Evolutionary conservation across 2,797 vertebrate genomes (phyloP).

Genomic region (Scolopax bukidnonensis): DNA sequence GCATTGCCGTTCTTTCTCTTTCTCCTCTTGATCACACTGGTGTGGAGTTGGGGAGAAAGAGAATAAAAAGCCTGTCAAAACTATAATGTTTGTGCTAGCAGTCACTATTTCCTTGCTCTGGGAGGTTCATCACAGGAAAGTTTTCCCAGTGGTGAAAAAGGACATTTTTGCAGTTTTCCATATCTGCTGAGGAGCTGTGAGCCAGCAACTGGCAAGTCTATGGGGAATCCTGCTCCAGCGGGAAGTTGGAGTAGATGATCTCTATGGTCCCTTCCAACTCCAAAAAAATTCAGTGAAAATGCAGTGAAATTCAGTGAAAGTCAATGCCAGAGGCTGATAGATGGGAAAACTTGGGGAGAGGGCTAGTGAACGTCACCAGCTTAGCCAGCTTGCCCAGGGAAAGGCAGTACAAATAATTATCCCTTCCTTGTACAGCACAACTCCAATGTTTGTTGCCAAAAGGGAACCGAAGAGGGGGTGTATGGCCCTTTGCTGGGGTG

Average conservation of each 20-base stretch:
- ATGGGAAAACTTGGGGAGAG: neutral
- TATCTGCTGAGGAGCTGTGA: rapidly evolving
- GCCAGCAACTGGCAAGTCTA: neutral
- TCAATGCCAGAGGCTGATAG: neutral
- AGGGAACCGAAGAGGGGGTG: neutral
- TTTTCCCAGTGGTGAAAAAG: neutral
- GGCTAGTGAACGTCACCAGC: neutral
- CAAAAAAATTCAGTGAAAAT: too few species aligned
- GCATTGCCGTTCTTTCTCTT: rapidly evolving
- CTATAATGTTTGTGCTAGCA: neutral
- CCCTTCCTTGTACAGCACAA: neutral
- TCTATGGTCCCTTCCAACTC: too few species aligned
- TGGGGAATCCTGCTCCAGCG: too few species aligned
- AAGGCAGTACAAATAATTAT: neutral
- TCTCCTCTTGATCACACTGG: neutral
- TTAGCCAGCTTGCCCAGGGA: neutral
- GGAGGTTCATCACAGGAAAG: neutral
- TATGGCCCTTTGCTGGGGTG: neutral
- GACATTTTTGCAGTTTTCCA: neutral
- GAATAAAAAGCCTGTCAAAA: neutral
- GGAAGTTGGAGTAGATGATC: too few species aligned
- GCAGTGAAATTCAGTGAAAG: too few species aligned
- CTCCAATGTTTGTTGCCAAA: neutral
- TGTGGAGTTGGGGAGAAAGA: neutral
- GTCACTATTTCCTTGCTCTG: neutral